Evolutionary conservation across 2,888 invertebrate species (phyloP), one percentile per base, ranked within the genome.

Genomic region (Perizoma flavofasciatum): DNA sequence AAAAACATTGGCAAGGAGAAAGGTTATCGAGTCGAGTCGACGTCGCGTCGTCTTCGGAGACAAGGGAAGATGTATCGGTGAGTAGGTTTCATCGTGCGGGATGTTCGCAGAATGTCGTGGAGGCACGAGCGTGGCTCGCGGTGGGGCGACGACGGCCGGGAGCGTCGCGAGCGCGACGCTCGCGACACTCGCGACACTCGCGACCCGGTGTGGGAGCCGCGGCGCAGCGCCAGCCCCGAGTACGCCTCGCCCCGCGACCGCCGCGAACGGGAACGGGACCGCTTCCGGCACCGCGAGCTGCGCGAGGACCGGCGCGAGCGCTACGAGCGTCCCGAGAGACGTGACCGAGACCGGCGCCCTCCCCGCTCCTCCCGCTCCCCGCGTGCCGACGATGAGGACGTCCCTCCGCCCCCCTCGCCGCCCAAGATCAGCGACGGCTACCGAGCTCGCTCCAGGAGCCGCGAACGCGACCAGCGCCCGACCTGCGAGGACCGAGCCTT

Each of bases 81-180:
- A 84, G 83, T 85, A 81, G 67, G 75, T 81, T 88, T 86, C 79
- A 89, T 82, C 77, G 68, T 72, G 78, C 78, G 75, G 79, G 81
- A 69, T 89, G 86, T 90, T 90, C 87, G 75, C 91, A 90, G 91
- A 74, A 90, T 90, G 91, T 90, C 90, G 77, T 88, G 91, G 90
- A 84, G 91, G 66, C 80, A 89, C 64, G 88, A 86, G 65, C 82
- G 89, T 55, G 74, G 75, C 57, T 72, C 84, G 63, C 82, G 89
- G 22, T 89, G 89, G 89, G 82, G 79, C 62, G 83, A 82, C 34
- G 72, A 72, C 63, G 56, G 50, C 62, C 64, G 69, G 37, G 51
- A 62, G 45, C 68, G 69, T 45, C 62, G 71, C 63, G 73, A 69
- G 50, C 52, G 64, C 32, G 65, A 56, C 7, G 33, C 35, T 11